Percentiles rank a stretch among this genome's conserved stretches.
Evolutionary conservation across 2,888 invertebrate species (phyloP).

Genomic region (Nemurella pictetii): DNA sequence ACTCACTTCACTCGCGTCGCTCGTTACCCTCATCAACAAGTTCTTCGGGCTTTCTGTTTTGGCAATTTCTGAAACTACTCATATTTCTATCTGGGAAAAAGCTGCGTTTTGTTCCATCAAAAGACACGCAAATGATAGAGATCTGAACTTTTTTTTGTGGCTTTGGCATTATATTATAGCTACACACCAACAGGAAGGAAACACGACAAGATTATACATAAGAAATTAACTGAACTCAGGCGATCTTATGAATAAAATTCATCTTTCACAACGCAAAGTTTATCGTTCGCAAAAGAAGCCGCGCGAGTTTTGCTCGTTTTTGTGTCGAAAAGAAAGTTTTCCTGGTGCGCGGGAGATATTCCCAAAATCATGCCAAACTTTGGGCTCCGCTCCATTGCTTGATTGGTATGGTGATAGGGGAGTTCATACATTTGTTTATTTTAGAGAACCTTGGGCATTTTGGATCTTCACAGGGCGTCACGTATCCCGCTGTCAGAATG

Average conservation of each 20-base stretch:
- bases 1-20: no score
- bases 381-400: background rate
- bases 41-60: no score
- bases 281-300: background rate
- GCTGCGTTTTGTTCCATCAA: background rate
- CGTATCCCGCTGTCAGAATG: no score
- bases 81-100: no score
- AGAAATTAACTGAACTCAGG: background rate
- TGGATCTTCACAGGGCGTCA: no score
- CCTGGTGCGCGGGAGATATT: background rate
- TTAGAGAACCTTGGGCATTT: background rate
- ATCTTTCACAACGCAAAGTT: background rate
- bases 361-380: background rate
- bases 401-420: background rate
- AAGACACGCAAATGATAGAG: background rate
- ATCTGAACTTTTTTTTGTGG: background rate
- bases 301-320: background rate
- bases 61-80: no score
- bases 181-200: background rate
- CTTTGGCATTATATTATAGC: background rate
- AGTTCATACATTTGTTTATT: background rate
- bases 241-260: background rate
- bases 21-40: no score
- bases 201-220: background rate
- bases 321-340: background rate